Percentiles rank a stretch among this genome's conserved stretches.
Conservation (phyloP, 1,140 invertebrate genomes). For the Ceratina japonica region DNA sequence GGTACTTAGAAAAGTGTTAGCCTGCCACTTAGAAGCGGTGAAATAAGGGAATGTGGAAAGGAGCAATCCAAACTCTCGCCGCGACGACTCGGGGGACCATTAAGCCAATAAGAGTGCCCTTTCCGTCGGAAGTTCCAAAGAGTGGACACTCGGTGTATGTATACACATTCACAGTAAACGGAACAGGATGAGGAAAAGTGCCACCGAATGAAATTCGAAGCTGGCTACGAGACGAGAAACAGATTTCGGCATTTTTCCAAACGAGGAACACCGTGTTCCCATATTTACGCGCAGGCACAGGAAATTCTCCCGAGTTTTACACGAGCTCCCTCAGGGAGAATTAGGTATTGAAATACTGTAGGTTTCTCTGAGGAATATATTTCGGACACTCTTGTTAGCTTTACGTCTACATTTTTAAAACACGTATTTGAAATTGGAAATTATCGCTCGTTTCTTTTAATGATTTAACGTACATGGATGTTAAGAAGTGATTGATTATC, state of each 20-base stretch:
- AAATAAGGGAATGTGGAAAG: not conserved
- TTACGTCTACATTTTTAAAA: too few relatives aligned
- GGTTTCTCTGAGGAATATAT: not conserved
- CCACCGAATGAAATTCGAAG: constrained; percentile 60
- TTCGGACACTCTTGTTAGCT: not conserved
- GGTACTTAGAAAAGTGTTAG: too few relatives aligned
- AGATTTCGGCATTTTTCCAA: constrained; percentile 57
- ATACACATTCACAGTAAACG: constrained; percentile 32
- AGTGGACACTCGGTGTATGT: constrained; percentile 57
- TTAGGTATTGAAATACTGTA: not conserved
- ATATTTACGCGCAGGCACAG: not conserved
- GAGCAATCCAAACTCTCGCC: constrained; percentile 37
- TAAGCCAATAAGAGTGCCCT: constrained; percentile 59
- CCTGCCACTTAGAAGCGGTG: too few relatives aligned
- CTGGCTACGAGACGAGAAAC: constrained; percentile 61
- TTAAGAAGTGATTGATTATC: too few relatives aligned
- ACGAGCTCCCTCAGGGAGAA: not conserved
- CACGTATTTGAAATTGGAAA: too few relatives aligned
- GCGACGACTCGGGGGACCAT: constrained; percentile 54
- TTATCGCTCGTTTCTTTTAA: too few relatives aligned
- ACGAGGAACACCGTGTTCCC: not conserved
- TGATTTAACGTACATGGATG: too few relatives aligned
- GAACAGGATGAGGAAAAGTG: constrained; percentile 37
- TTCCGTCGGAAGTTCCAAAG: constrained; percentile 67
- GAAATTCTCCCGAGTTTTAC: not conserved